phyloP scores from a whole-genome alignment of 35 echinoderm and acorn worm genomes.

The Eucidaris tribuloides region DNA sequence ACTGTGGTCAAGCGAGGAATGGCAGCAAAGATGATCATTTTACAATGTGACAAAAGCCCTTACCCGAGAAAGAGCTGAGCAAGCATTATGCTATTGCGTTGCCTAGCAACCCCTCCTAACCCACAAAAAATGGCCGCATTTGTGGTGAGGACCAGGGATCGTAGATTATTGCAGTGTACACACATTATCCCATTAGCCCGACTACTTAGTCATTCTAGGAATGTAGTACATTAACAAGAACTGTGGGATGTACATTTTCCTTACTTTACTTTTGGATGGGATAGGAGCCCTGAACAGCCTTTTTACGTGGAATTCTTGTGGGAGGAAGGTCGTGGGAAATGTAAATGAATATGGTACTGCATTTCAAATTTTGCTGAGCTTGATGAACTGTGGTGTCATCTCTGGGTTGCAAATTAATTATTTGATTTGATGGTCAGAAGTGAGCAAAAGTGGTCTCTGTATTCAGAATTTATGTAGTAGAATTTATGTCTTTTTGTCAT shows the following conservation, averaged over 20 bases:
- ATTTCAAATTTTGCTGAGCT: no score
- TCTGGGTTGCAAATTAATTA: no score
- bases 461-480: no score
- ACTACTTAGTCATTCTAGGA: slow-evolving; percentile 27
- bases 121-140: slow-evolving; percentile 15
- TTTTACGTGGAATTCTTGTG: no score
- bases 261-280: not conserved
- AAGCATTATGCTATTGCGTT: not conserved
- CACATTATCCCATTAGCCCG: slow-evolving; percentile 33
- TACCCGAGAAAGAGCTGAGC: slow-evolving; percentile 19
- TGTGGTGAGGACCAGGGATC: slow-evolving; percentile 7
- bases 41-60: not conserved
- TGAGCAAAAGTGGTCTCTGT: no score
- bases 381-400: no score
- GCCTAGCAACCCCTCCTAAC: slow-evolving; percentile 26
- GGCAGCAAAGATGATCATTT: not conserved
- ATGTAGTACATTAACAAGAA: slow-evolving; percentile 11
- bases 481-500: no score
- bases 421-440: no score
- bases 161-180: slow-evolving; percentile 32
- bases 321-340: no score
- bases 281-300: no score
- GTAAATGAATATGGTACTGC: no score
- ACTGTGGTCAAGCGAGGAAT: not conserved
- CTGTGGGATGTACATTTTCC: slow-evolving; percentile 10